Evolutionary conservation across 1,140 invertebrate genomes (phyloP).

Genomic region (Heliothis virescens): DNA sequence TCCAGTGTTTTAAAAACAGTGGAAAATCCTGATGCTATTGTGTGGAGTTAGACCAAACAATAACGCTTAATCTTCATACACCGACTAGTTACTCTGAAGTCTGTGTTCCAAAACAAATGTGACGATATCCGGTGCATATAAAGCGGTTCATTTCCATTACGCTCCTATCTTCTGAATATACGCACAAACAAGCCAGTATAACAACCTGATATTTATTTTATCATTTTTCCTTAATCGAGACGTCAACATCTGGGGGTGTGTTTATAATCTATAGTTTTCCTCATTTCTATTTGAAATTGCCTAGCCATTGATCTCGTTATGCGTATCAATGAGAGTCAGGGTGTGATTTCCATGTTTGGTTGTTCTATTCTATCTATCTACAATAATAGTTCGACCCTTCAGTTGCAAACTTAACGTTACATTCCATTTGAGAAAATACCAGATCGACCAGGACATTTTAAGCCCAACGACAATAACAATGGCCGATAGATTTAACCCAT

Average conservation of each 20-base stretch:
- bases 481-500: slow-evolving; percentile 7
- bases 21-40: neutral
- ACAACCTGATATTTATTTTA: neutral
- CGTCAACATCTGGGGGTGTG: neutral
- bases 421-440: too few species aligned
- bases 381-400: too few species aligned
- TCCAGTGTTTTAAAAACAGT: too few species aligned
- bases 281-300: neutral
- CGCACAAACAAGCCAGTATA: neutral
- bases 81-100: neutral
- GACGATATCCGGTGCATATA: slow-evolving; percentile 1
- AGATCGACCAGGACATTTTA: neutral
- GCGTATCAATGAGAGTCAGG: too few species aligned
- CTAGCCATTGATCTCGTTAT: too few species aligned
- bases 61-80: neutral
- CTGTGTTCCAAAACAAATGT: neutral
- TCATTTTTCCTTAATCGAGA: slow-evolving; percentile 9
- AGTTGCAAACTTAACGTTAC: too few species aligned
- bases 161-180: slow-evolving; percentile 6
- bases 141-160: slow-evolving; percentile 7
- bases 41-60: neutral
- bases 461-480: slow-evolving; percentile 9
- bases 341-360: too few species aligned
- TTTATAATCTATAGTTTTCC: neutral
- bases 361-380: too few species aligned